A percentile compares a stretch with the other conserved stretches of the same genome.
These are phyloP conservation scores for Oxyura jamaicensis DNA, from an alignment of 2,113 vertebrate genomes.

Conservation along the genomic window DNA sequence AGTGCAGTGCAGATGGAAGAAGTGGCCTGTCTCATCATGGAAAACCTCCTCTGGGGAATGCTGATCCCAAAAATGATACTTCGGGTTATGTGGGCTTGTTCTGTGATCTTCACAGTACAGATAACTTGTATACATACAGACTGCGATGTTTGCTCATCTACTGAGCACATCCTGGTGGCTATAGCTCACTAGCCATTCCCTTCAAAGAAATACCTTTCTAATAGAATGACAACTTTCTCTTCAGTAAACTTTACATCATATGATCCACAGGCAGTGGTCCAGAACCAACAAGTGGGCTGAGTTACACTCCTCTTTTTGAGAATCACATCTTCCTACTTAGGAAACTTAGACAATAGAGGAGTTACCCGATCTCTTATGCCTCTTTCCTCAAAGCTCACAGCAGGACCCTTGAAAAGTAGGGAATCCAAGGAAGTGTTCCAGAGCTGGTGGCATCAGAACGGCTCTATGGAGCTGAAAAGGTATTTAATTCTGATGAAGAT, in stretches of 20 bases:
- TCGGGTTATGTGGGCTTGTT: background rate
- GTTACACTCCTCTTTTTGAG: background rate
- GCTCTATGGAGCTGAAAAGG: background rate
- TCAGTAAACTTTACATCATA: background rate
- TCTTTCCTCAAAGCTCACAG: background rate
- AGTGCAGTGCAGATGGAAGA: background rate
- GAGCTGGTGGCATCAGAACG: background rate
- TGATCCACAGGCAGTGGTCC: background rate
- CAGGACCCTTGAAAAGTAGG: background rate
- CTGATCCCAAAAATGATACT: background rate
- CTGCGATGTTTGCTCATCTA: background rate
- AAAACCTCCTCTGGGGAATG: background rate
- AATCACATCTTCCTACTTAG: background rate
- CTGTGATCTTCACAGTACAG: background rate
- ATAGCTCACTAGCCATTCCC: background rate
- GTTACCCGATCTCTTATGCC: background rate
- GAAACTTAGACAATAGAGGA: accelerated
- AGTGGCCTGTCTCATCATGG: background rate
- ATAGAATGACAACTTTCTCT: background rate
- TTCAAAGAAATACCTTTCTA: background rate
- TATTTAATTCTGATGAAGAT: background rate
- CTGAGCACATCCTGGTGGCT: background rate
- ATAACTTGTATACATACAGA: background rate
- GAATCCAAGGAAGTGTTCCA: background rate
- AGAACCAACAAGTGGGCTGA: background rate